phyloP scores from a whole-genome alignment of 2,113 vertebrate species.

The Centropristis striata region DNA sequence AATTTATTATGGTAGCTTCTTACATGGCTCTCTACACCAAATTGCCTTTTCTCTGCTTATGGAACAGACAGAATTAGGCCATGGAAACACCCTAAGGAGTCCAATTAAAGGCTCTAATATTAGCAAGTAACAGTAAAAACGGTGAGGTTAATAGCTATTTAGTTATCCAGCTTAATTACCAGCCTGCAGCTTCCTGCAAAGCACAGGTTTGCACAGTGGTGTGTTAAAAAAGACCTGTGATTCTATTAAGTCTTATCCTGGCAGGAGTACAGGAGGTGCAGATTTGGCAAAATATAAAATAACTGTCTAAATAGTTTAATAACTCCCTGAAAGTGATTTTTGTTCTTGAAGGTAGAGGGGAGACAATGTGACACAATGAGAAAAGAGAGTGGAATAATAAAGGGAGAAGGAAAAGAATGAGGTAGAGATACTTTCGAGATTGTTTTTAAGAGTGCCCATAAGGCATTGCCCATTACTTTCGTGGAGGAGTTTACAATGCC shows the following conservation, averaged over 20 bases:
- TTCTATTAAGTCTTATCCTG: constrained; percentile 1
- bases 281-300: not conserved
- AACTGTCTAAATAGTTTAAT: not conserved
- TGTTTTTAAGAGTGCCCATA: constrained; percentile 49
- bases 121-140: constrained; percentile 74
- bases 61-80: constrained; percentile 74
- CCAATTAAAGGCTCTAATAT: constrained; percentile 81
- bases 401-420: constrained; percentile 17
- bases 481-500: constrained; percentile 57
- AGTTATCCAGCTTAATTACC: constrained; percentile 78
- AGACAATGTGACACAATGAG: not conserved
- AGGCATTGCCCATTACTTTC: constrained; percentile 50
- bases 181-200: constrained; percentile 65
- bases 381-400: constrained; percentile 3
- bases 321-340: not conserved
- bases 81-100: constrained; percentile 66
- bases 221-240: constrained; percentile 15
- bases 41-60: constrained; percentile 44
- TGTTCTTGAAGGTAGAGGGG: not conserved
- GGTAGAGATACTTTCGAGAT: constrained; percentile 8
- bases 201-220: constrained; percentile 15
- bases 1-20: constrained; percentile 30
- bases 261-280: not conserved
- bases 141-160: constrained; percentile 79
- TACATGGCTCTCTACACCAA: constrained; percentile 27